phyloP scores from a whole-genome alignment of 2,888 invertebrate genomes.

The Sycophila texana region DNA sequence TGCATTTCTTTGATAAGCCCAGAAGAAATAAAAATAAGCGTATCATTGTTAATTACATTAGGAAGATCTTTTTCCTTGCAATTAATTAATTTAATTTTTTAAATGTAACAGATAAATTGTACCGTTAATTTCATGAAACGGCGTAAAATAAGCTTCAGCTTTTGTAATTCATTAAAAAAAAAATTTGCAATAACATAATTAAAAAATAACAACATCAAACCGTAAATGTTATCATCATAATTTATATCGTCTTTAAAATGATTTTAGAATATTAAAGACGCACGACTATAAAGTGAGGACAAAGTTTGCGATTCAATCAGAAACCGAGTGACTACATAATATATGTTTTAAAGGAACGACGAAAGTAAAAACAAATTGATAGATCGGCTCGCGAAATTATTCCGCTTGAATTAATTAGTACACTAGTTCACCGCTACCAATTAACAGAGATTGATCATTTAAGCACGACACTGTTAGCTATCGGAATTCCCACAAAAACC shows the following conservation, averaged over 20 bases:
- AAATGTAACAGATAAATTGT: no score
- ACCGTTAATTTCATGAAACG: no score
- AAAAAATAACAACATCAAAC: no score
- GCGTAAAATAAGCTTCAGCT: no score
- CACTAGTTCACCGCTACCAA: constrained; percentile 45
- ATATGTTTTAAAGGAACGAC: not conserved
- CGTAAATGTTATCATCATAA: no score
- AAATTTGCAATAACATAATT: no score
- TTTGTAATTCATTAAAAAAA: no score
- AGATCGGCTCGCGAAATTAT: constrained; percentile 43
- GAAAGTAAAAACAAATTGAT: constrained; percentile 24
- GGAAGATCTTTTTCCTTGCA: no score
- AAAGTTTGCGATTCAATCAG: constrained; percentile 33
- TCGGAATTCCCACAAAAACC: not conserved
- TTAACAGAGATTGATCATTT: constrained; percentile 38
- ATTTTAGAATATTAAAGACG: not conserved
- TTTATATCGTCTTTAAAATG: not conserved
- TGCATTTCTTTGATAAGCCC: no score
- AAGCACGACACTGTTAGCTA: not conserved
- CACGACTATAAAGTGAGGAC: constrained; percentile 7
- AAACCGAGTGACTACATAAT: not conserved
- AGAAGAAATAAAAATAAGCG: no score
- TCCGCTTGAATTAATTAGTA: constrained; percentile 47
- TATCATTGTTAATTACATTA: no score
- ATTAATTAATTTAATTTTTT: no score